Evolutionary conservation across 1,140 invertebrate species (phyloP).

Genomic region (Drosophila biarmipes): DNA sequence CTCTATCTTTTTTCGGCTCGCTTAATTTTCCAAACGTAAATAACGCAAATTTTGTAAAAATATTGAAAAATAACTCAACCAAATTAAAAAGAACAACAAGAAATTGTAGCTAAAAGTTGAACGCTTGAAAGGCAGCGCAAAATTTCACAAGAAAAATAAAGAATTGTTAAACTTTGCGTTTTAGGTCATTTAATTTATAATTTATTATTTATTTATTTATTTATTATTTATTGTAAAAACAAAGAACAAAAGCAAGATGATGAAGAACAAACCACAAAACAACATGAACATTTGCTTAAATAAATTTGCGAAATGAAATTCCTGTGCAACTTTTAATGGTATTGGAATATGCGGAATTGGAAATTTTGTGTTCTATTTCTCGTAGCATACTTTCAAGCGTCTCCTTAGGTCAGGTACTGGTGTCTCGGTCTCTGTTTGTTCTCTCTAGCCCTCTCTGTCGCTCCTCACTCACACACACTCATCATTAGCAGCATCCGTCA

Average conservation of each 20-base stretch:
- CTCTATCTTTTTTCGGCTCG: slow-evolving; percentile 47
- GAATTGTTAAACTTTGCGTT: slow-evolving; percentile 76
- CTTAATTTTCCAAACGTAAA: slow-evolving; percentile 75
- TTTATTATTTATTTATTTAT: slow-evolving; percentile 83
- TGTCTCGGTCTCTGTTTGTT: slow-evolving; percentile 11
- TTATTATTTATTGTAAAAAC: slow-evolving; percentile 78
- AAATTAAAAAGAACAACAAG: slow-evolving; percentile 13
- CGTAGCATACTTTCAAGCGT: slow-evolving; percentile 70
- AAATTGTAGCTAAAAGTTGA: slow-evolving; percentile 82
- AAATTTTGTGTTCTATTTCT: slow-evolving; percentile 62
- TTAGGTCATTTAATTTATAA: slow-evolving; percentile 80
- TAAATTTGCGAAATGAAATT: slow-evolving; percentile 79
- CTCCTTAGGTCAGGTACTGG: slow-evolving; percentile 49
- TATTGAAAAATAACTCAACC: neutral
- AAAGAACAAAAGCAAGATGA: slow-evolving; percentile 57
- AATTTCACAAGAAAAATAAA: slow-evolving; percentile 53
- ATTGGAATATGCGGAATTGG: slow-evolving; percentile 52
- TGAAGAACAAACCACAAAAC: slow-evolving; percentile 41
- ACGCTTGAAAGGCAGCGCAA: slow-evolving; percentile 78
- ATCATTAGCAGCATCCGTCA: slow-evolving; percentile 33
- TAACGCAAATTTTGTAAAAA: slow-evolving; percentile 70
- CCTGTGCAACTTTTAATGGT: slow-evolving; percentile 71
- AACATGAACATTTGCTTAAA: slow-evolving; percentile 73
- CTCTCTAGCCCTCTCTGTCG: slow-evolving; percentile 4
- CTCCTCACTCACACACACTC: slow-evolving; percentile 5